Percentiles rank a stretch among this genome's conserved stretches.
These are phyloP conservation scores for Strix aluco DNA, from an alignment of 2,113 vertebrate genomes.

Conservation along the genomic window DNA sequence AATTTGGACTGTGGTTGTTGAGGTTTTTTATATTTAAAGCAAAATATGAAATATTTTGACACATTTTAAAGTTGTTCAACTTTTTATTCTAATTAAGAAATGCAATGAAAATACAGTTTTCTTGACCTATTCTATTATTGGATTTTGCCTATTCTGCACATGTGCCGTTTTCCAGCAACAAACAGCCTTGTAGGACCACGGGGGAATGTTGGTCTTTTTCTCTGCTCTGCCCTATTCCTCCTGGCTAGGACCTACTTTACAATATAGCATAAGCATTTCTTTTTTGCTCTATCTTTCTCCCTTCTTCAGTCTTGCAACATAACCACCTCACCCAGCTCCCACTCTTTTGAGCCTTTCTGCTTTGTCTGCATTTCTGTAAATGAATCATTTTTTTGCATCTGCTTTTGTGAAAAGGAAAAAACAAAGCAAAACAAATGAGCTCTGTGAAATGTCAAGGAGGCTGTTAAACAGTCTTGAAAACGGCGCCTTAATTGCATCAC, in stretches of 20 bases:
- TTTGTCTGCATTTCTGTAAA: conserved; percentile 26
- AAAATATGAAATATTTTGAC: neutral
- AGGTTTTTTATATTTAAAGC: neutral
- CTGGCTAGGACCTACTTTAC: neutral
- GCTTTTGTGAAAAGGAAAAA: conserved; percentile 28
- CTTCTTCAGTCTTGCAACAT: neutral
- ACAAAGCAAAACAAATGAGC: conserved; percentile 52
- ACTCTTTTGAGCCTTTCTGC: conserved; percentile 18
- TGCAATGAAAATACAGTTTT: neutral
- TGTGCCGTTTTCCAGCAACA: neutral
- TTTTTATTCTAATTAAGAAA: neutral
- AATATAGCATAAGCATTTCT: neutral
- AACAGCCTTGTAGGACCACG: neutral
- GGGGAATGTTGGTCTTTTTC: neutral
- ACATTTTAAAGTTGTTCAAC: neutral
- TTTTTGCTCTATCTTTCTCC: neutral
- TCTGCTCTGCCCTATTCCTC: neutral
- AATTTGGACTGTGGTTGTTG: neutral
- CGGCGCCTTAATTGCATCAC: conserved; percentile 32
- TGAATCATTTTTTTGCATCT: conserved; percentile 9
- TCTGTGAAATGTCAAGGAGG: conserved; percentile 61
- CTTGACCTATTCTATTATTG: neutral
- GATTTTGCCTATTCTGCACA: neutral
- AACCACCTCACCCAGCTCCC: neutral
- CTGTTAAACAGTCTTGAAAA: conserved; percentile 59